These are phyloP conservation scores for Augochlorella aurata DNA, from an alignment of 2,888 invertebrate genomes.

Conservation along the genomic window DNA sequence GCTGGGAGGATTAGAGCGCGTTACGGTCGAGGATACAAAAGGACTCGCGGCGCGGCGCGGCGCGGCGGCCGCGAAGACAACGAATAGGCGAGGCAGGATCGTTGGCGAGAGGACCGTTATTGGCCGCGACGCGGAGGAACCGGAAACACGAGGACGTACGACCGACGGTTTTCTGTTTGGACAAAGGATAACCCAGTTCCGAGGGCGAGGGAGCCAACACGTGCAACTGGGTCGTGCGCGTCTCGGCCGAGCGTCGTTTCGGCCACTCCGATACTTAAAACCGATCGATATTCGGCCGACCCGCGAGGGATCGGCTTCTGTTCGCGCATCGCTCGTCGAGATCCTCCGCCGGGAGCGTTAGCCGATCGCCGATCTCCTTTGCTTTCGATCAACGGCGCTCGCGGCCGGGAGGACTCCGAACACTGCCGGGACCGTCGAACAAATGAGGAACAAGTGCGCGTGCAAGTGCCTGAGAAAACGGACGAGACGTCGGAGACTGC, in stretches of 20 bases:
- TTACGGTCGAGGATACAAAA: not conserved
- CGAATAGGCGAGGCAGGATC: constrained; percentile 17
- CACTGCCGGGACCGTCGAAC: constrained; percentile 38
- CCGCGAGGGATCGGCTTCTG: not conserved
- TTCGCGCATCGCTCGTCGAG: not conserved
- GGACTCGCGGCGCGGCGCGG: not conserved
- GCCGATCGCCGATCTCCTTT: not conserved
- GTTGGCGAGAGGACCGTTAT: constrained; percentile 52
- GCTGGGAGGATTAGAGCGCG: not conserved
- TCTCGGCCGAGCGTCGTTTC: constrained; percentile 47
- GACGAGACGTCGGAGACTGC: constrained; percentile 62
- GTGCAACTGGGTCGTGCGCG: constrained; percentile 45
- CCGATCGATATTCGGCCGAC: constrained; percentile 9
- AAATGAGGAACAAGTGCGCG: constrained; percentile 67
- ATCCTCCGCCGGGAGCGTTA: not conserved
- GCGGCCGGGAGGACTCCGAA: not conserved
- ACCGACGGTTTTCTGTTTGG: constrained; percentile 43
- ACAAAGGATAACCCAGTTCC: constrained; percentile 69
- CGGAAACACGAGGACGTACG: constrained; percentile 56
- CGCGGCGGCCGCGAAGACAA: constrained; percentile 16
- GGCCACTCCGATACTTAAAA: constrained; percentile 16
- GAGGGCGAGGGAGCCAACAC: constrained; percentile 15
- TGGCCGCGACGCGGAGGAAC: constrained; percentile 48
- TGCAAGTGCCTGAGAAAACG: constrained; percentile 69
- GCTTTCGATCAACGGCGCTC: not conserved